Conservation (phyloP, 2,797 vertebrate species). For the Crossoptilon crossoptilon region DNA sequence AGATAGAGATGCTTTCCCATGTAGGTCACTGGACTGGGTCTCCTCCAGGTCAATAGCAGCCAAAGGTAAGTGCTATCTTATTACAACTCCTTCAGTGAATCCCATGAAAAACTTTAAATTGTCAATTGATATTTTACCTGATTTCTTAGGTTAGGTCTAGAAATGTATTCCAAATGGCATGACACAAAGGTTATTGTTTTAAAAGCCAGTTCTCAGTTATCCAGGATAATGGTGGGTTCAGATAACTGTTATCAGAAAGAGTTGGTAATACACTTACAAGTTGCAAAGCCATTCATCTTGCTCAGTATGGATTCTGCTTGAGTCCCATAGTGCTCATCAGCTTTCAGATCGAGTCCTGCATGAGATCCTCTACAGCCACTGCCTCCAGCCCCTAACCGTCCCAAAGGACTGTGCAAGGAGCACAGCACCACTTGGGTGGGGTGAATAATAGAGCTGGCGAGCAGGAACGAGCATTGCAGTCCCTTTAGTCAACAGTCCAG, state of each 20-base stretch:
- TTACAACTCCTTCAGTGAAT: neutral
- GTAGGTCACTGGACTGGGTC: neutral
- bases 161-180: conserved; percentile 3
- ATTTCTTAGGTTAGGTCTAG: neutral
- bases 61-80: neutral
- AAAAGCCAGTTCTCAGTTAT: neutral
- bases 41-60: neutral
- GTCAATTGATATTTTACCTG: neutral
- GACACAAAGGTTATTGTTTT: neutral
- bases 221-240: neutral
- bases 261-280: accelerated
- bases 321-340: neutral
- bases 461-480: neutral
- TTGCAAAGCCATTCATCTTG: neutral
- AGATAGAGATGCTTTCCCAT: conserved; percentile 14
- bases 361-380: neutral
- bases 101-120: neutral
- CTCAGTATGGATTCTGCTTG: neutral
- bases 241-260: neutral
- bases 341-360: neutral
- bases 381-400: neutral
- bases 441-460: neutral
- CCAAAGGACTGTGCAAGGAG: neutral
- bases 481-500: neutral
- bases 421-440: neutral